phyloP scores from a whole-genome alignment of 2,113 vertebrate species.

The Hydrolagus affinis region DNA sequence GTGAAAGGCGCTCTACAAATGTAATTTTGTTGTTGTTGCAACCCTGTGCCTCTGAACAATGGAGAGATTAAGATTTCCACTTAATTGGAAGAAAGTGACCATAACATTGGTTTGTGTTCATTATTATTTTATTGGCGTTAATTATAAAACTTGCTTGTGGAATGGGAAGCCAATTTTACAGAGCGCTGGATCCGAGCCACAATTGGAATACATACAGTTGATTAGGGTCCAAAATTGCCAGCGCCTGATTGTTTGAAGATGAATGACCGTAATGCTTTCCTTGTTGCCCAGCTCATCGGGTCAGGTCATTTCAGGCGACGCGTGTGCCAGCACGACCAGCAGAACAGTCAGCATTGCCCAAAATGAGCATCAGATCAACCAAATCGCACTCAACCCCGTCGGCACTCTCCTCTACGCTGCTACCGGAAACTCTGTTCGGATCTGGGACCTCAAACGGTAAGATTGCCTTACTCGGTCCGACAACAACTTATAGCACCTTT shows the following conservation, averaged over 20 bases:
- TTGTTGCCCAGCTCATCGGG: slow-evolving; percentile 69
- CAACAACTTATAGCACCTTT: rapidly evolving
- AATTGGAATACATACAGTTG: not conserved
- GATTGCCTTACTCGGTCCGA: not conserved
- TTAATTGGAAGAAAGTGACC: too few relatives aligned
- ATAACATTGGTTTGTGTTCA: too few relatives aligned
- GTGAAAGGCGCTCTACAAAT: too few relatives aligned
- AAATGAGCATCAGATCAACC: slow-evolving; percentile 92
- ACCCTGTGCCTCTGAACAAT: too few relatives aligned
- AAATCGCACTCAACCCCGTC: slow-evolving; percentile 79
- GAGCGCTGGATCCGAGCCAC: not conserved
- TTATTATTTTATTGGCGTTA: too few relatives aligned
- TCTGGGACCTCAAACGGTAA: slow-evolving; percentile 92
- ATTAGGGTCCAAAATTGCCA: not conserved
- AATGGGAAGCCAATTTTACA: not conserved
- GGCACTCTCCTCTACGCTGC: slow-evolving; percentile 80
- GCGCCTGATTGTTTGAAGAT: not conserved
- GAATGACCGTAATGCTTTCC: not conserved
- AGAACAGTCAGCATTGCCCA: slow-evolving; percentile 75
- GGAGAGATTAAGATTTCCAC: too few relatives aligned
- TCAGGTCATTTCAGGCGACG: slow-evolving; percentile 82
- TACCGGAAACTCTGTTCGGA: slow-evolving; percentile 76
- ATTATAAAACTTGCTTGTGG: not conserved
- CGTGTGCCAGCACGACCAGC: slow-evolving; percentile 67
- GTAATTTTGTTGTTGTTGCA: too few relatives aligned